These are phyloP conservation scores for Gracilinanus agilis DNA, from an alignment of 2,113 vertebrate genomes.

Conservation along the genomic window DNA sequence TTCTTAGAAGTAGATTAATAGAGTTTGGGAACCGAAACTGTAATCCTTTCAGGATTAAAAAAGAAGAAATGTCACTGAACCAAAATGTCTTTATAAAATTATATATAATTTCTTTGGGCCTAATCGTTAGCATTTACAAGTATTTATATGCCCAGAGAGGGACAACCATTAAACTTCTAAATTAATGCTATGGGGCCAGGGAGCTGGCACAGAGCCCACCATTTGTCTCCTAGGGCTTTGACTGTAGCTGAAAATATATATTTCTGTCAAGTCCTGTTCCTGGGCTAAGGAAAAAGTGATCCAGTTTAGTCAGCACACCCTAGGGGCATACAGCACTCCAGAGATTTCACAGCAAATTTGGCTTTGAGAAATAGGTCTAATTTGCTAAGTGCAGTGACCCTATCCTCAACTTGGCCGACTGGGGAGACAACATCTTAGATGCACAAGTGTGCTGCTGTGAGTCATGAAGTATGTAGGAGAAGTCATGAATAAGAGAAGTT, in stretches of 20 bases:
- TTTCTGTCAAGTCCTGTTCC: slow-evolving; percentile 7
- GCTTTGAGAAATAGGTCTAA: neutral
- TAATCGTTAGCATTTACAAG: slow-evolving; percentile 56
- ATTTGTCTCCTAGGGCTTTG: slow-evolving; percentile 35
- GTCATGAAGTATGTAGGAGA: slow-evolving; percentile 11
- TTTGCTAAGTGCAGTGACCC: neutral
- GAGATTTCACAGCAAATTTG: neutral
- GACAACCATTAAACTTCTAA: slow-evolving; percentile 44
- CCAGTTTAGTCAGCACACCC: slow-evolving; percentile 1
- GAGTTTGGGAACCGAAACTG: slow-evolving; percentile 55
- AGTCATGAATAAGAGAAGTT: slow-evolving; percentile 38
- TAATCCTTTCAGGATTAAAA: slow-evolving; percentile 41
- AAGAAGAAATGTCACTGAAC: slow-evolving; percentile 36
- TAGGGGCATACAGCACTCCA: neutral
- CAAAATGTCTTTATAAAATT: slow-evolving; percentile 46
- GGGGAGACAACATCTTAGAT: neutral
- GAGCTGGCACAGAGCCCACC: slow-evolving; percentile 45
- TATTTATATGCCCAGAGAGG: slow-evolving; percentile 68
- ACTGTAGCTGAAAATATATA: slow-evolving; percentile 28
- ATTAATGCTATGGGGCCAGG: slow-evolving; percentile 41
- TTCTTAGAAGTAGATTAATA: slow-evolving; percentile 51
- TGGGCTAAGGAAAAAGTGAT: neutral
- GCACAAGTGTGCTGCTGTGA: neutral
- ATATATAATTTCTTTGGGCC: slow-evolving; percentile 48
- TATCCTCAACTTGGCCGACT: neutral